Conservation (phyloP, 2,888 invertebrate genomes). For the Oscheius onirici region DNA sequence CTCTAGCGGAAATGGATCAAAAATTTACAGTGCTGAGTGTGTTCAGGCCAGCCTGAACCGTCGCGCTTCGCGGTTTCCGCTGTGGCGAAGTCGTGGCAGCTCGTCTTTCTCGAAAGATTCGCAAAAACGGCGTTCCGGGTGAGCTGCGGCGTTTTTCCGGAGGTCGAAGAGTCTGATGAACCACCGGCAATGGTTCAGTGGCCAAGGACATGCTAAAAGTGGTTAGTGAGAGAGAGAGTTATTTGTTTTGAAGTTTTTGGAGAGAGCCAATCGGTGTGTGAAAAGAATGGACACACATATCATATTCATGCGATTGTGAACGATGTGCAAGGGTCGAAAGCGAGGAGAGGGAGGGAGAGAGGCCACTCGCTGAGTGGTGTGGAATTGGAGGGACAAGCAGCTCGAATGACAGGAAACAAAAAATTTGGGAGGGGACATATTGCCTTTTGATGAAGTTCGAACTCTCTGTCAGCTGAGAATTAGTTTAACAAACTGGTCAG, state of each 20-base stretch:
- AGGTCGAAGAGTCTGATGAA: slow-evolving; percentile 9
- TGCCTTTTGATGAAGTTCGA: no score
- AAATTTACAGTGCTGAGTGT: slow-evolving; percentile 22
- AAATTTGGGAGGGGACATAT: no score
- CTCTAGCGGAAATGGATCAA: not conserved
- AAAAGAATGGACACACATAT: slow-evolving; percentile 29
- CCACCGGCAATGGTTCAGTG: slow-evolving; percentile 17
- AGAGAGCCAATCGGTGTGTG: slow-evolving; percentile 3
- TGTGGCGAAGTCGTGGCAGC: slow-evolving; percentile 14
- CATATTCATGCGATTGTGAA: slow-evolving; percentile 32
- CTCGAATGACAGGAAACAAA: no score
- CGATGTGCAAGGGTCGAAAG: slow-evolving; percentile 16
- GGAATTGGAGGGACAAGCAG: no score
- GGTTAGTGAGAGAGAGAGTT: not conserved
- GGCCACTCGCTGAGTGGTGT: no score
- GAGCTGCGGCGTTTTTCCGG: slow-evolving; percentile 15
- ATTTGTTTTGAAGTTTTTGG: not conserved
- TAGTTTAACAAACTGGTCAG: no score
- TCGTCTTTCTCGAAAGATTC: slow-evolving; percentile 5
- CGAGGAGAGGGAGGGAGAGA: not conserved
- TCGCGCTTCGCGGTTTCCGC: slow-evolving; percentile 23
- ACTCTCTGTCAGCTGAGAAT: no score
- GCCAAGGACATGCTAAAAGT: slow-evolving; percentile 22
- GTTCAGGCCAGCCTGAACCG: slow-evolving; percentile 12
- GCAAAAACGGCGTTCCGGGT: slow-evolving; percentile 12